Conservation (phyloP, 2,888 invertebrate species). For the Cantharis flavilabris region DNA sequence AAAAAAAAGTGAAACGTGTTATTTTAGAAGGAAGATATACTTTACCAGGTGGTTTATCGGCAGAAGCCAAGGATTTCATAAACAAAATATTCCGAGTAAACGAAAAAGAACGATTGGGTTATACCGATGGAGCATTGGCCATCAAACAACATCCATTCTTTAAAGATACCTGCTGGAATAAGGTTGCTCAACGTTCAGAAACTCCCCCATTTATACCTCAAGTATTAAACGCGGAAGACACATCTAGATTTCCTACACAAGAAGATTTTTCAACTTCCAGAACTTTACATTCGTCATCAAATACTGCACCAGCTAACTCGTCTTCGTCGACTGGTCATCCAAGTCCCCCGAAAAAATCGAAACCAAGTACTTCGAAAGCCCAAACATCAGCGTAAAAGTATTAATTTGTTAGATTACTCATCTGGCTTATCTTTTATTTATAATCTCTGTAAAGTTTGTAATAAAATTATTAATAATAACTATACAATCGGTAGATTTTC, state of each 20-base stretch:
- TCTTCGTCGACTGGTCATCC: no score
- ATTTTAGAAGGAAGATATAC: not conserved
- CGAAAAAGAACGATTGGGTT: not conserved
- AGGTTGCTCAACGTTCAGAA: not conserved
- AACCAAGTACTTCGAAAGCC: no score
- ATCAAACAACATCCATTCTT: not conserved
- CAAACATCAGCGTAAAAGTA: no score
- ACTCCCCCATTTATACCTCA: not conserved
- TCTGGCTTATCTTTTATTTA: no score
- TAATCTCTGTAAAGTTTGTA: no score
- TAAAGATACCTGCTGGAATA: not conserved
- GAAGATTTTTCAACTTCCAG: not conserved
- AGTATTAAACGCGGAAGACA: not conserved
- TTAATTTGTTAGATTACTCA: no score
- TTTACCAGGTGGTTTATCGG: not conserved
- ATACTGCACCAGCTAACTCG: no score
- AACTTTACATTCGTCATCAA: not conserved
- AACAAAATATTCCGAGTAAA: not conserved
- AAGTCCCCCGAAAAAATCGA: no score
- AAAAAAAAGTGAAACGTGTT: not conserved
- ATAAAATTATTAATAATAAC: no score
- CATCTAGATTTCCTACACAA: not conserved
- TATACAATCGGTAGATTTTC: no score
- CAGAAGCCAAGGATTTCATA: not conserved
- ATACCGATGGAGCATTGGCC: not conserved